Evolutionary conservation across 2,797 vertebrate genomes (phyloP).

Genomic region (Tarsius wallacei): DNA sequence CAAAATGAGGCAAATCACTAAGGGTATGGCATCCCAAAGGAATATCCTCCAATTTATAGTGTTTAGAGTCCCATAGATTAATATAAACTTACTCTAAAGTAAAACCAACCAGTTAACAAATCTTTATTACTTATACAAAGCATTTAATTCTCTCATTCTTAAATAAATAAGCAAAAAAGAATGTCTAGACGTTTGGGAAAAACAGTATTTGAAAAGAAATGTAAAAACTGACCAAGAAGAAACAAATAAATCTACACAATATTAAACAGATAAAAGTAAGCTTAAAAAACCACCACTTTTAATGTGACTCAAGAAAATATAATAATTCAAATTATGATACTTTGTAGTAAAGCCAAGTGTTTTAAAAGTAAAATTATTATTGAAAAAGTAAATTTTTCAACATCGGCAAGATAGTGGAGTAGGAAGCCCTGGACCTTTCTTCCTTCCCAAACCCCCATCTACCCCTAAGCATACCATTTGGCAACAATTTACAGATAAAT

Average conservation of each 20-base stretch:
- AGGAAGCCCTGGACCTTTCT: background rate
- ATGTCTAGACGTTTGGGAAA: too few species aligned
- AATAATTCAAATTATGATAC: background rate
- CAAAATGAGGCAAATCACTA: background rate
- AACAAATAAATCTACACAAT: background rate
- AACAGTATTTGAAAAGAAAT: background rate
- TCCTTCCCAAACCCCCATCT: too few species aligned
- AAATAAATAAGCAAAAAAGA: background rate
- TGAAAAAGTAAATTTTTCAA: background rate
- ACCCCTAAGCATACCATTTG: background rate
- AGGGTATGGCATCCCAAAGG: background rate
- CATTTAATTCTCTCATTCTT: background rate
- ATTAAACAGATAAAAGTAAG: background rate
- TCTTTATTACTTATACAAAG: background rate
- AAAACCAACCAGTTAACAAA: background rate
- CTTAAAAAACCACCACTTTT: background rate
- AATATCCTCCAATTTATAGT: background rate
- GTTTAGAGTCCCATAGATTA: background rate
- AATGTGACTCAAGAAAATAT: background rate
- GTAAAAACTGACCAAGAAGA: background rate
- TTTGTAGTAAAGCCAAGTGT: background rate
- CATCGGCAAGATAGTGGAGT: too few species aligned
- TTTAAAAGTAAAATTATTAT: background rate
- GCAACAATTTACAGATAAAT: background rate
- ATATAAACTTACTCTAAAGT: background rate